A percentile compares a stretch with the other conserved stretches of the same genome.
Evolutionary conservation across 1,140 invertebrate genomes (phyloP).

Genomic region (Papilio xuthus): DNA sequence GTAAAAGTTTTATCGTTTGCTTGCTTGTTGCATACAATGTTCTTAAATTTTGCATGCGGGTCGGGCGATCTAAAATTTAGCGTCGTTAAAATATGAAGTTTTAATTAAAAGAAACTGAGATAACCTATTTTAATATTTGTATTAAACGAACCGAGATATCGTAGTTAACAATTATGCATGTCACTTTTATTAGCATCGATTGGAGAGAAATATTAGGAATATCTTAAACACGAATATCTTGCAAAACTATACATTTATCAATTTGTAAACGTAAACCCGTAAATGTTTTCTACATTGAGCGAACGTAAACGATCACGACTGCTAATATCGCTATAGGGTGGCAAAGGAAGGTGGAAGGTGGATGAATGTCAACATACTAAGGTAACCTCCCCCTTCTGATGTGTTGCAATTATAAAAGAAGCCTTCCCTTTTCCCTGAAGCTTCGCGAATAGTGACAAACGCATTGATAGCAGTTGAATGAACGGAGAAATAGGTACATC

Average conservation of each 20-base stretch:
- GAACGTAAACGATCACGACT: conserved; percentile 13
- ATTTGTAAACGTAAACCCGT: conserved; percentile 4
- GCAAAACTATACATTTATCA: conserved; percentile 2
- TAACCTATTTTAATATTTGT: too few species aligned
- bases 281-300: conserved; percentile 24
- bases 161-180: too few species aligned
- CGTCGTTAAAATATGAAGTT: background rate
- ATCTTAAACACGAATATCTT: background rate
- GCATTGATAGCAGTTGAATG: conserved; percentile 22
- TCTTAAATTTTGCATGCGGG: background rate
- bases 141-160: too few species aligned
- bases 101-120: background rate
- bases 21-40: background rate
- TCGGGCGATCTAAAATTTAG: background rate
- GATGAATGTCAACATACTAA: conserved; percentile 20
- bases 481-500: background rate
- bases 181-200: too few species aligned
- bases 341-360: background rate
- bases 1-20: background rate
- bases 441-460: background rate
- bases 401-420: background rate
- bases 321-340: conserved; percentile 22
- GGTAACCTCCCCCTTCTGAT: conserved; percentile 12
- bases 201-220: background rate
- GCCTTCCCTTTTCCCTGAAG: background rate